Evolutionary conservation across 2,888 invertebrate species (phyloP).

Genomic region (Leucophenga maculata): DNA sequence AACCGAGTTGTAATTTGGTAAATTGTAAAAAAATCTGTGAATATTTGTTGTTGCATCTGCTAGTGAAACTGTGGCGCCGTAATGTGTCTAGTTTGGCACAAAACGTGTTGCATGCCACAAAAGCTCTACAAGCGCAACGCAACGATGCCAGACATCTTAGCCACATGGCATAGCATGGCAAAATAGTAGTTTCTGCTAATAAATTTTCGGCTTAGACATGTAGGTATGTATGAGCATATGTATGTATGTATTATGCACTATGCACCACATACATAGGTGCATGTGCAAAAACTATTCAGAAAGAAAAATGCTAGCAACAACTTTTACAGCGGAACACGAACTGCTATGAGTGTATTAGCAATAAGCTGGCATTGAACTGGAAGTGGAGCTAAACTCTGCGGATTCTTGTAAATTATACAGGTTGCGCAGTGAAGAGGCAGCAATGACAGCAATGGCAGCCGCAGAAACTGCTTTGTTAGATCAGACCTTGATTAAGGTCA

Average conservation of each 20-base stretch:
- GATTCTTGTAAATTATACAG: conserved; percentile 10
- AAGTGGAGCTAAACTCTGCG: background rate
- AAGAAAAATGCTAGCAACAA: conserved; percentile 23
- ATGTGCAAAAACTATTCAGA: conserved; percentile 19
- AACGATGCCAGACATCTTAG: conserved; percentile 15
- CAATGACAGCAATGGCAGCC: conserved; percentile 15
- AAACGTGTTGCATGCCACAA: too few relatives aligned
- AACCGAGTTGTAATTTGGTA: too few relatives aligned
- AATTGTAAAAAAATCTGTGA: too few relatives aligned
- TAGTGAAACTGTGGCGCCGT: conserved; percentile 13
- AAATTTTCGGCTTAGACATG: conserved; percentile 51
- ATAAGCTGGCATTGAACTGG: conserved; percentile 10
- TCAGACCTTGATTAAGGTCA: conserved; percentile 70
- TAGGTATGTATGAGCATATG: conserved; percentile 20
- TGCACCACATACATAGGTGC: too few relatives aligned
- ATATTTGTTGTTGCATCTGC: too few relatives aligned
- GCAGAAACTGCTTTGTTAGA: conserved; percentile 41
- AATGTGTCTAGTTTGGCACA: too few relatives aligned
- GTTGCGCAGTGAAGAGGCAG: conserved; percentile 5
- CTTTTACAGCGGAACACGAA: conserved; percentile 17
- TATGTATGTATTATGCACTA: conserved; percentile 32
- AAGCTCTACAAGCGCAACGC: too few relatives aligned
- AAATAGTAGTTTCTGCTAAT: conserved; percentile 45
- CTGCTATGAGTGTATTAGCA: conserved; percentile 7
- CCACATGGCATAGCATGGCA: conserved; percentile 42